Conservation (phyloP, 1,140 invertebrate species). For the Nilaparvata lugens region DNA sequence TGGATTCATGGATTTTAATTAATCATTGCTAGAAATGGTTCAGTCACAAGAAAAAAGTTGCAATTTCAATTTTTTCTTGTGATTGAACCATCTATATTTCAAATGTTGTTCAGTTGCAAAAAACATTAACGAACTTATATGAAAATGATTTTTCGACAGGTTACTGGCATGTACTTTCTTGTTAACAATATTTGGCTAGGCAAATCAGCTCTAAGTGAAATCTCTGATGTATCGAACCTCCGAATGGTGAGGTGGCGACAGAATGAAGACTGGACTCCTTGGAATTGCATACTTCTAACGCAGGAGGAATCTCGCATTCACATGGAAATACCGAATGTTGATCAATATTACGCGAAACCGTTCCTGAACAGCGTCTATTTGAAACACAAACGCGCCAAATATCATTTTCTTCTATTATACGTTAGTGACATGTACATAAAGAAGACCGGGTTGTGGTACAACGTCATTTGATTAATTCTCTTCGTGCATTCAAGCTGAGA, state of each 20-base stretch:
- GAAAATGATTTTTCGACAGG: not conserved
- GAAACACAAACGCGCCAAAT: slow-evolving; percentile 14
- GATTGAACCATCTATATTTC: no score
- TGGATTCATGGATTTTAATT: no score
- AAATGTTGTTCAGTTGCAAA: no score
- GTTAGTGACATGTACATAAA: slow-evolving; percentile 6
- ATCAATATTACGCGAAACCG: slow-evolving; percentile 12
- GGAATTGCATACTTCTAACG: slow-evolving; percentile 61
- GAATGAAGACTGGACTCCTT: slow-evolving; percentile 54
- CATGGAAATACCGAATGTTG: slow-evolving; percentile 27
- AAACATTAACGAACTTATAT: no score
- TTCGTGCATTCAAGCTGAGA: no score
- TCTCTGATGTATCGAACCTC: slow-evolving; percentile 45
- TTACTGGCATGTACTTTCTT: slow-evolving; percentile 52
- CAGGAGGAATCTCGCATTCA: slow-evolving; percentile 52
- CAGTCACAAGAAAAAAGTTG: no score
- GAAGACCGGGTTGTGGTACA: slow-evolving; percentile 5
- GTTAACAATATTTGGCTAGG: slow-evolving; percentile 56
- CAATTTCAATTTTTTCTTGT: no score
- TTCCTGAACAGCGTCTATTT: slow-evolving; percentile 10
- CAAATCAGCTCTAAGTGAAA: slow-evolving; percentile 52
- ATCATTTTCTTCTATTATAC: slow-evolving; percentile 11
- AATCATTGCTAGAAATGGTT: no score
- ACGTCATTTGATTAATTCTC: not conserved
- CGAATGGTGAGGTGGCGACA: slow-evolving; percentile 47